phyloP scores from a whole-genome alignment of 2,888 invertebrate species.

The Lottia scabra region DNA sequence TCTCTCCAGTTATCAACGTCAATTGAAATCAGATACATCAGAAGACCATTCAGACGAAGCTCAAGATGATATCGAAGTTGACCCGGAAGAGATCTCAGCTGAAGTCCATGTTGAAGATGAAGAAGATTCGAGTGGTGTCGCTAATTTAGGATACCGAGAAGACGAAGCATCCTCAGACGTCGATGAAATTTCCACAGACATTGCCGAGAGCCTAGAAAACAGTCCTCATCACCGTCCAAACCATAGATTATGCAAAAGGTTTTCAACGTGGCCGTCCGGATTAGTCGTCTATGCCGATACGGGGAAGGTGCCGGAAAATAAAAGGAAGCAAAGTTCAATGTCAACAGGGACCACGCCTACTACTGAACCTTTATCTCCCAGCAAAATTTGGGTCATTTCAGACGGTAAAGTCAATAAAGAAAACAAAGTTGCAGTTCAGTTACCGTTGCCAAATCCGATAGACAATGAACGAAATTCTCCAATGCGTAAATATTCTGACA shows the following conservation, averaged over 20 bases:
- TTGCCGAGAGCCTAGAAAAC: not conserved
- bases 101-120: not conserved
- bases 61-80: not conserved
- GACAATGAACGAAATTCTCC: not conserved
- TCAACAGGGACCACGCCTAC: slow-evolving; percentile 16
- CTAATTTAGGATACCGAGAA: slow-evolving; percentile 19
- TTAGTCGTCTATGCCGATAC: slow-evolving; percentile 10
- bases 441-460: not conserved
- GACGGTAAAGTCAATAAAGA: slow-evolving; percentile 2
- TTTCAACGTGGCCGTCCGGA: slow-evolving; percentile 11
- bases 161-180: slow-evolving; percentile 8
- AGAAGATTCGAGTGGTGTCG: slow-evolving; percentile 1
- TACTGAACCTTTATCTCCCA: slow-evolving; percentile 20
- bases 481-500: slow-evolving; percentile 20
- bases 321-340: not conserved
- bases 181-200: slow-evolving; percentile 11
- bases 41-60: not conserved
- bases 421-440: not conserved
- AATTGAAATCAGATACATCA: slow-evolving; percentile 20
- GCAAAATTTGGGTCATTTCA: slow-evolving; percentile 22
- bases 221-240: slow-evolving; percentile 14
- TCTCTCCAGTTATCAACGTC: slow-evolving; percentile 33
- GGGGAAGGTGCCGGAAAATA: not conserved
- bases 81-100: not conserved
- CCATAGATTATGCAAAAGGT: slow-evolving; percentile 8